Evolutionary conservation across 2,113 vertebrate genomes (phyloP).

Genomic region (Galemys pyrenaicus): DNA sequence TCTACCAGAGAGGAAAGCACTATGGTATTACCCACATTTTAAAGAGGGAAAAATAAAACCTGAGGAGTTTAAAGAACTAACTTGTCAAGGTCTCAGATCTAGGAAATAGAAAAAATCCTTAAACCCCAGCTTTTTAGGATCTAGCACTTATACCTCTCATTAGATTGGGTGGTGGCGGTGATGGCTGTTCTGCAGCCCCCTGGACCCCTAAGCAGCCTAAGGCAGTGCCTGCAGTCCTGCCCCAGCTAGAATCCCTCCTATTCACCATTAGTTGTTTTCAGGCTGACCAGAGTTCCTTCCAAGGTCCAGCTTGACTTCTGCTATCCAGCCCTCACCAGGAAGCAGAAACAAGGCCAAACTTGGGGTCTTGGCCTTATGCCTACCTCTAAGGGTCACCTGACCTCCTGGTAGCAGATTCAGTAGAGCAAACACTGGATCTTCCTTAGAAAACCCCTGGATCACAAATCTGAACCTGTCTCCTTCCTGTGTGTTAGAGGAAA

Average conservation of each 20-base stretch:
- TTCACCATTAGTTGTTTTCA: not conserved
- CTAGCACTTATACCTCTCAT: not conserved
- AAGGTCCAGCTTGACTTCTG: not conserved
- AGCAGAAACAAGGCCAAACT: not conserved
- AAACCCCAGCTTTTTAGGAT: not conserved
- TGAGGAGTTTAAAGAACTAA: not conserved
- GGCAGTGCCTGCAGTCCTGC: not conserved
- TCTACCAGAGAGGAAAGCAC: not conserved
- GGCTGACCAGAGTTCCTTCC: not conserved
- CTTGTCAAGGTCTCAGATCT: not conserved
- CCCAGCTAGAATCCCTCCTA: not conserved
- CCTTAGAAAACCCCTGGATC: constrained; percentile 9
- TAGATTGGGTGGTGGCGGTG: not conserved
- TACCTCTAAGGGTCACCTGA: not conserved
- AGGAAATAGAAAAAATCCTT: not conserved
- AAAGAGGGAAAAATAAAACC: not conserved
- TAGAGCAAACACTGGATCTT: not conserved
- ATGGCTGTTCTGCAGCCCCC: not conserved
- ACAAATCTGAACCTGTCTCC: not conserved
- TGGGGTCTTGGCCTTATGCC: not conserved
- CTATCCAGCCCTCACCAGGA: not conserved
- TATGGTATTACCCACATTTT: not conserved
- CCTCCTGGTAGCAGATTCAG: not conserved
- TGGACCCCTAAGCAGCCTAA: not conserved
- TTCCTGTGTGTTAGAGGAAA: not conserved